A percentile compares a stretch with the other conserved stretches of the same genome.
Conservation (phyloP, 2,113 vertebrate genomes). For the Mus spicilegus region DNA sequence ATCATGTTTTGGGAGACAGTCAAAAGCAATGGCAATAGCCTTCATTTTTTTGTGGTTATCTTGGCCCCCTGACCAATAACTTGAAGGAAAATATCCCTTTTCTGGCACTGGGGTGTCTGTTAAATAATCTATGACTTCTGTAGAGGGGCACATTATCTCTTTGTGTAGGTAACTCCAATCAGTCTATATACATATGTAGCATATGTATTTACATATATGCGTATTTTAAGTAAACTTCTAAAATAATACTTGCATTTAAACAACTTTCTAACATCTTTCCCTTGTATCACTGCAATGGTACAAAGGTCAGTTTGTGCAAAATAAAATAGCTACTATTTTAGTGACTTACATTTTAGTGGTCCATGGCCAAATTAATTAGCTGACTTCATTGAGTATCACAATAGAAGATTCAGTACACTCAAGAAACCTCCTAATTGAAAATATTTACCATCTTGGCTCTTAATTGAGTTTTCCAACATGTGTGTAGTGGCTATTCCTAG, state of each 20-base stretch:
- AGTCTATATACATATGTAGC: neutral
- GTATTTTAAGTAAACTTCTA: neutral
- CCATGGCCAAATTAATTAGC: neutral
- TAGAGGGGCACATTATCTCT: neutral
- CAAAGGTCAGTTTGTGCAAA: neutral
- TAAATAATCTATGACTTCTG: neutral
- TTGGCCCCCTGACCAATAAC: neutral
- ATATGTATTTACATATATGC: no score
- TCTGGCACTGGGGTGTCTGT: neutral
- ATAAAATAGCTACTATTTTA: neutral
- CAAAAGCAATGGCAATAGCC: neutral
- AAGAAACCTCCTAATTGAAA: neutral
- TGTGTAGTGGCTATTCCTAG: no score
- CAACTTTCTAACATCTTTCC: neutral
- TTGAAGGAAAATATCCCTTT: neutral
- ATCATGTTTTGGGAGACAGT: neutral
- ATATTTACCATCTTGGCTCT: neutral
- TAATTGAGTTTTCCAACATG: neutral
- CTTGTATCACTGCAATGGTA: neutral
- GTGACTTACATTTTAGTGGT: neutral
- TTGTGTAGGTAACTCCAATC: neutral
- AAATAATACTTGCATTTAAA: neutral
- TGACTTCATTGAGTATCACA: neutral
- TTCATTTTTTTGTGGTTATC: neutral
- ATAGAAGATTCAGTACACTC: neutral